These are phyloP conservation scores for Synergus laeviventris DNA, from an alignment of 2,888 invertebrate species.

Conservation along the genomic window DNA sequence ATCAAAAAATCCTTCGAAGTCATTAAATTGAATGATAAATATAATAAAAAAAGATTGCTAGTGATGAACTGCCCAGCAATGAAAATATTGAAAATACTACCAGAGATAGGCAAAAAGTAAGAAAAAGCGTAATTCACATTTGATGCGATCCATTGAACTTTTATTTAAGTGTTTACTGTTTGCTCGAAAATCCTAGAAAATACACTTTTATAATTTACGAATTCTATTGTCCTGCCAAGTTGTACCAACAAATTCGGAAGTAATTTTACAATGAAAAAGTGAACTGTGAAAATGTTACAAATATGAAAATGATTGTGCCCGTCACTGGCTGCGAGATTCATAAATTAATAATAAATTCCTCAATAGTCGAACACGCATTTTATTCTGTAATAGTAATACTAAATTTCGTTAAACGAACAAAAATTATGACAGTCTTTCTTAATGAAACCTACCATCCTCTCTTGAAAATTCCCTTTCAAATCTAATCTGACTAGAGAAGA, in stretches of 20 bases:
- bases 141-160: constrained; percentile 35
- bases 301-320: constrained; percentile 29
- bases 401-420: constrained; percentile 37
- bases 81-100: background rate
- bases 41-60: background rate
- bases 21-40: background rate
- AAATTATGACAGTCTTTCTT: constrained; percentile 37
- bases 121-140: constrained; percentile 16
- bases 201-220: constrained; percentile 29
- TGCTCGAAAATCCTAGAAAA: constrained; percentile 31
- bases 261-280: constrained; percentile 4
- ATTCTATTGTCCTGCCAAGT: constrained; percentile 33
- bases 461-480: constrained; percentile 38
- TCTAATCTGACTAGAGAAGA: constrained; percentile 40
- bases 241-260: background rate
- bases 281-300: constrained; percentile 24
- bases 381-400: constrained; percentile 33
- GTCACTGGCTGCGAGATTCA: constrained; percentile 38
- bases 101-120: constrained; percentile 24
- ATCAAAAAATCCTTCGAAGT: too few relatives aligned
- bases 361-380: constrained; percentile 24
- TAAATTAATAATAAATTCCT: constrained; percentile 18
- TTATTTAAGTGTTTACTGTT: constrained; percentile 37
- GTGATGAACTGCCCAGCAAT: too few relatives aligned
- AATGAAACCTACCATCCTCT: constrained; percentile 35